Evolutionary conservation across 1,140 invertebrate species (phyloP).

Genomic region (Propsilocerus akamusi): DNA sequence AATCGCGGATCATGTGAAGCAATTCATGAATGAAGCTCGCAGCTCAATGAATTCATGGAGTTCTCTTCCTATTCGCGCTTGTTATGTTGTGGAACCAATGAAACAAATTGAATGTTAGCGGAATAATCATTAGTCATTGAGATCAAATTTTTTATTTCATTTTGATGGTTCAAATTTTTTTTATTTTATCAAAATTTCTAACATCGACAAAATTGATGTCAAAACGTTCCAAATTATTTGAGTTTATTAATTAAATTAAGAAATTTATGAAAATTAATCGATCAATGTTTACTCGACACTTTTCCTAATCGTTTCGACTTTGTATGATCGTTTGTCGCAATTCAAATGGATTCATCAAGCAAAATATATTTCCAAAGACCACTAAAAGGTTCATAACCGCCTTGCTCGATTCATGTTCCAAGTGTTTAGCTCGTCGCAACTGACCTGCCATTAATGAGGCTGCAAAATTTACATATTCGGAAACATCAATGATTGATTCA

Average conservation of each 20-base stretch:
- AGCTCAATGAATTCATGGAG: neutral
- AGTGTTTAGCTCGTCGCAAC: no score
- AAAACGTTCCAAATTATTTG: neutral
- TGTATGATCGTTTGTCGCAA: neutral
- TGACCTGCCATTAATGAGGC: no score
- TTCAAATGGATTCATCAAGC: neutral
- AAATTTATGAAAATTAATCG: neutral
- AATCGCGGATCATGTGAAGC: neutral
- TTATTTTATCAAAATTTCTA: neutral
- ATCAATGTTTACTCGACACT: neutral
- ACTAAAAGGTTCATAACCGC: no score
- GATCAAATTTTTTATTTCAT: neutral
- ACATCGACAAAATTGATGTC: neutral
- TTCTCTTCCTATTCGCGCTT: neutral
- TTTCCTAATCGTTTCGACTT: neutral
- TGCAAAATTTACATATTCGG: no score
- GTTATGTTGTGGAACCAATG: neutral
- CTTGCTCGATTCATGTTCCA: no score
- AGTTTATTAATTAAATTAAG: neutral
- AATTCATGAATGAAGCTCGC: neutral
- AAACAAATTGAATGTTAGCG: neutral
- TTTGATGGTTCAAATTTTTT: neutral
- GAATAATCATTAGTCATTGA: neutral
- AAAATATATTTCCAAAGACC: neutral
- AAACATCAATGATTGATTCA: no score